Evolutionary conservation across 2,113 vertebrate genomes (phyloP).

Genomic region (Rhea pennata): DNA sequence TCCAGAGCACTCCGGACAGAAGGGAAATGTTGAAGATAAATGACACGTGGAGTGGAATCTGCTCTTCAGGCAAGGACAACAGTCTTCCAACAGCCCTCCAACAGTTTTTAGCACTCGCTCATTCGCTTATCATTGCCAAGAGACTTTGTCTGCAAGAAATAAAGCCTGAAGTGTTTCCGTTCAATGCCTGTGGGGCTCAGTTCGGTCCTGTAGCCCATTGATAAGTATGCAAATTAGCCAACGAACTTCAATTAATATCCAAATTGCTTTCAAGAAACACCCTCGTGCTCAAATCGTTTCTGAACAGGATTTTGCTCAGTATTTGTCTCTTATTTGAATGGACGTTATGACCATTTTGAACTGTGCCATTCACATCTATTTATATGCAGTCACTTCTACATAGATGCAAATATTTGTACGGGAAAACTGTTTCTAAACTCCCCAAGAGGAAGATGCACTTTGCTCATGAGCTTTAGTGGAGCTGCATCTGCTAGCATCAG

Average conservation of each 20-base stretch:
- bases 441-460: background rate
- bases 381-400: background rate
- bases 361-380: background rate
- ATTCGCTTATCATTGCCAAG: constrained; percentile 57
- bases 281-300: background rate
- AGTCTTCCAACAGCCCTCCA: background rate
- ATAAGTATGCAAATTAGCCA: constrained; percentile 72
- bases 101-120: background rate
- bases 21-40: background rate
- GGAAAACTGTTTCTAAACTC: background rate
- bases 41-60: background rate
- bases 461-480: background rate
- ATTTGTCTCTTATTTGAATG: constrained; percentile 68
- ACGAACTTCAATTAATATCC: constrained; percentile 64
- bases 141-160: constrained; percentile 34
- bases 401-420: background rate
- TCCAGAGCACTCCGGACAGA: background rate
- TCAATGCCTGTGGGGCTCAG: background rate
- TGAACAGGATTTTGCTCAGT: constrained; percentile 1
- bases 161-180: background rate
- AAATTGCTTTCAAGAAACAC: constrained; percentile 54
- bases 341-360: background rate
- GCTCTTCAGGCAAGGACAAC: background rate
- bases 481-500: background rate
- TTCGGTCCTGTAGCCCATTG: constrained; percentile 8